Percentiles rank a stretch among this genome's conserved stretches.
Conservation (phyloP, 2,888 invertebrate species). For the Cantharis flavilabris region DNA sequence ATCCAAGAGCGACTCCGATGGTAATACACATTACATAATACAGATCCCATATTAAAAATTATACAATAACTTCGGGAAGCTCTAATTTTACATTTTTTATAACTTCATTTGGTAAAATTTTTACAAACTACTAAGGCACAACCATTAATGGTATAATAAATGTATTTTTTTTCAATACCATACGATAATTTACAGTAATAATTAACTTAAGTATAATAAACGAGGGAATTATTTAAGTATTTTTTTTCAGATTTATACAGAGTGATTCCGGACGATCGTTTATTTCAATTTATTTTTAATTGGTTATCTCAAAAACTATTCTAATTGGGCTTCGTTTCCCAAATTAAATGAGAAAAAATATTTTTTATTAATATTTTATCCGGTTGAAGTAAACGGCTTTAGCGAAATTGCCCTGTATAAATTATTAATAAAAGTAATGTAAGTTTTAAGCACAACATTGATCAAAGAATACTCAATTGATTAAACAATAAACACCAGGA, state of each 20-base stretch:
- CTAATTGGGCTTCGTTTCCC: too few relatives aligned
- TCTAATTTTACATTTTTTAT: conserved; percentile 42
- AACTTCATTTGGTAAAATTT: conserved; percentile 46
- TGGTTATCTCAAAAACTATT: too few relatives aligned
- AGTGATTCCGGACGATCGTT: not conserved
- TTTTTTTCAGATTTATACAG: not conserved
- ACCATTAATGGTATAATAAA: conserved; percentile 36
- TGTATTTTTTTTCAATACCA: conserved; percentile 4
- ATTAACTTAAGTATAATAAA: not conserved
- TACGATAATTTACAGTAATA: not conserved
- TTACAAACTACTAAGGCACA: conserved; percentile 55
- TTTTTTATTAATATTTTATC: not conserved
- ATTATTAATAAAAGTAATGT: not conserved
- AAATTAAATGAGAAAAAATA: too few relatives aligned
- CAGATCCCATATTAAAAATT: conserved; percentile 41
- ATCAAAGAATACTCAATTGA: not conserved
- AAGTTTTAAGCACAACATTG: not conserved
- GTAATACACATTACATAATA: conserved; percentile 31
- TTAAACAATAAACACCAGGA: not conserved
- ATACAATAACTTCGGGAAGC: conserved; percentile 44
- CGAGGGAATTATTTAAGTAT: not conserved
- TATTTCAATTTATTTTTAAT: too few relatives aligned
- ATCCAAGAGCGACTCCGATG: not conserved
- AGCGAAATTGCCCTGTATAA: not conserved
- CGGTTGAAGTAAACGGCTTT: not conserved